These are phyloP conservation scores for Notechis scutatus DNA, from an alignment of 2,113 vertebrate genomes.

Conservation along the genomic window DNA sequence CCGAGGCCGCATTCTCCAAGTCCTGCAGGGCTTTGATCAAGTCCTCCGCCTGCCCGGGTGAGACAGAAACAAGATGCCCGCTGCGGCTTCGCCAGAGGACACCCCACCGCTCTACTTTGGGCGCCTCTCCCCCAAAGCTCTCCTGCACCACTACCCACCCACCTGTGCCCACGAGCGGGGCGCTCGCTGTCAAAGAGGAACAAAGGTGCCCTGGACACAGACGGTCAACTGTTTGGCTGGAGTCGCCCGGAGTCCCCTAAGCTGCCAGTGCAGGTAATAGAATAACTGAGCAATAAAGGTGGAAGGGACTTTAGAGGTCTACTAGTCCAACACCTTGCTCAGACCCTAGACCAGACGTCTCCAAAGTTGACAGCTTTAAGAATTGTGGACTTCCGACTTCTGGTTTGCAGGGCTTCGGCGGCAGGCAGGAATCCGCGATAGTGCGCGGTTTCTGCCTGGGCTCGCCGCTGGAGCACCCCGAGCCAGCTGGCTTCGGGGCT, in stretches of 20 bases:
- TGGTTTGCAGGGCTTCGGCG: no score
- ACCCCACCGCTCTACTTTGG: not conserved
- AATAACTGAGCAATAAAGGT: no score
- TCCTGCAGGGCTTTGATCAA: conserved; percentile 96
- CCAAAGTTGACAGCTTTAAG: no score
- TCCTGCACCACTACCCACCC: not conserved
- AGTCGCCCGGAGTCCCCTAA: not conserved
- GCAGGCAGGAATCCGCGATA: no score
- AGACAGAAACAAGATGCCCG: conserved; percentile 3
- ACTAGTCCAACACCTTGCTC: not conserved
- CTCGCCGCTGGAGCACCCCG: no score
- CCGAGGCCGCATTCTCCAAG: conserved; percentile 94
- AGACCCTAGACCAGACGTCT: no score
- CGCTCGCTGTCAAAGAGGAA: not conserved
- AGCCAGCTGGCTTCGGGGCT: no score
- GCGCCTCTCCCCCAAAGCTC: not conserved
- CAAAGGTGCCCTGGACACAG: not conserved
- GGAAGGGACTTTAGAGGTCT: no score
- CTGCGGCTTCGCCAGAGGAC: not conserved
- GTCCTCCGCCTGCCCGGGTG: conserved; percentile 83
- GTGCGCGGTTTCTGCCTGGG: no score
- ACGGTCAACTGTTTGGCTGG: not conserved
- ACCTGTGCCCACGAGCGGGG: not conserved
- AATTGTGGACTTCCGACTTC: no score
- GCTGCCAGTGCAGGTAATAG: not conserved